Base-by-base conservation (phyloP, 2,888 invertebrate species). In the Rhorus exstirpatorius region DNA sequence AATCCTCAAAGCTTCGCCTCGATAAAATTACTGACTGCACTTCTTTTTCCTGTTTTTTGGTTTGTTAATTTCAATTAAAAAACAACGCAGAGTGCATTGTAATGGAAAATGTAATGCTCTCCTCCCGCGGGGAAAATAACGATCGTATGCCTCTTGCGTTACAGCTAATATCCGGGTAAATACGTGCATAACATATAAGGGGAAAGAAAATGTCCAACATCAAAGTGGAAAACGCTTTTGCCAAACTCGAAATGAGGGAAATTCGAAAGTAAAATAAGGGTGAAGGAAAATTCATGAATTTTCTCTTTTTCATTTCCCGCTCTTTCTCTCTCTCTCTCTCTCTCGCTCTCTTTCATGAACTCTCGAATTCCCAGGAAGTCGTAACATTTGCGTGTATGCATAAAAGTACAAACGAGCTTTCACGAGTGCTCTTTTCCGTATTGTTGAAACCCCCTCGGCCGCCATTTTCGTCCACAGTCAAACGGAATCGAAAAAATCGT, bases 201-300 rank as follows among this genome's bases (percentile, higher is more conserved):
- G 96, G 96, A 71, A 96, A 95, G 93, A 97, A 97, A 1, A 97
- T 96, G 53, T 55, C 7, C 55, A 26, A 55, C 12, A 55, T 21
- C 55, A 26, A 26, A 55, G 55, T 1, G 55, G n/a, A n/a, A 26
- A 55, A 55, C 26, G 4, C 10, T 26, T 55, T n/a, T 19, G 19
- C n/a, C 24, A 24, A 12, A 1, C 0, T 12, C n/a, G 67, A 12
- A 31, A 26, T n/a, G 1, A 51, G 19, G 17, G 2, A 6, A 31
- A 31, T 31, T 31, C 31, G 31, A 3, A 3, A 6, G 31, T 31
- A 31, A 31, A 31, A 6, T 6, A 6, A 31, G 31, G 31, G 2
- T 6, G 31, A 31, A 31, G 3, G 31, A 31, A 31, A 31, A 31
- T 31, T 31, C 31, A n/a, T n/a, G n/a, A n/a, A n/a, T n/a, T n/a